Conservation (phyloP, 2,888 invertebrate genomes). For the Bombylius major region DNA sequence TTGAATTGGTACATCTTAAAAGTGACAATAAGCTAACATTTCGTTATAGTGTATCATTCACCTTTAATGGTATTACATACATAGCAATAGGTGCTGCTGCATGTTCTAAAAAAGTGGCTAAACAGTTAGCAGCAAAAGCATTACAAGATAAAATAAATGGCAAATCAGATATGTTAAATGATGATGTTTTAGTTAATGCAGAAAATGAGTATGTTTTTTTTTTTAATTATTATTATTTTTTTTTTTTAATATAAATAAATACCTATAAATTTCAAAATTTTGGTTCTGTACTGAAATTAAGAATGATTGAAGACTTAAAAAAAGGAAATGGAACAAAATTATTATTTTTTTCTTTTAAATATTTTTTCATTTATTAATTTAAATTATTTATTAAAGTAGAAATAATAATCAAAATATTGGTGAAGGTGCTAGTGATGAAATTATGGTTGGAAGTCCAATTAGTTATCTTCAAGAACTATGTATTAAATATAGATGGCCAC, state of each 20-base stretch:
- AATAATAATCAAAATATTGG: constrained; percentile 38
- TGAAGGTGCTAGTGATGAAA: constrained; percentile 77
- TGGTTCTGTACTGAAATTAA: too few species aligned
- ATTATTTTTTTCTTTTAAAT: too few species aligned
- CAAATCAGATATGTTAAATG: constrained; percentile 42
- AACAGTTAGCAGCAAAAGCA: constrained; percentile 89
- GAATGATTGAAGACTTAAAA: too few species aligned
- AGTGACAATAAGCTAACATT: constrained; percentile 96
- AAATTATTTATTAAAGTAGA: constrained; percentile 19
- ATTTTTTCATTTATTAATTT: not conserved
- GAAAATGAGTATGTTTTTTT: constrained; percentile 32
- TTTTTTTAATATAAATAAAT: not conserved
- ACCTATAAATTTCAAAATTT: not conserved
- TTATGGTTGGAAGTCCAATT: constrained; percentile 86
- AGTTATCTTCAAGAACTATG: constrained; percentile 92
- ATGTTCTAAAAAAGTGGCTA: constrained; percentile 93
- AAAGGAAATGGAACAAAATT: too few species aligned
- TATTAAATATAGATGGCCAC: constrained; percentile 91
- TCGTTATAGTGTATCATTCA: constrained; percentile 84
- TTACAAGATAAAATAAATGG: constrained; percentile 74
- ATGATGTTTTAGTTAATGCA: constrained; percentile 24
- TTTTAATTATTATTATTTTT: not conserved
- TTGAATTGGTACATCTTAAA: constrained; percentile 90
- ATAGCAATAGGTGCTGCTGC: constrained; percentile 82
- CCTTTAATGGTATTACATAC: constrained; percentile 53